Base-by-base conservation (phyloP, 2,797 vertebrate species). In the Premnoplex brunnescens region DNA sequence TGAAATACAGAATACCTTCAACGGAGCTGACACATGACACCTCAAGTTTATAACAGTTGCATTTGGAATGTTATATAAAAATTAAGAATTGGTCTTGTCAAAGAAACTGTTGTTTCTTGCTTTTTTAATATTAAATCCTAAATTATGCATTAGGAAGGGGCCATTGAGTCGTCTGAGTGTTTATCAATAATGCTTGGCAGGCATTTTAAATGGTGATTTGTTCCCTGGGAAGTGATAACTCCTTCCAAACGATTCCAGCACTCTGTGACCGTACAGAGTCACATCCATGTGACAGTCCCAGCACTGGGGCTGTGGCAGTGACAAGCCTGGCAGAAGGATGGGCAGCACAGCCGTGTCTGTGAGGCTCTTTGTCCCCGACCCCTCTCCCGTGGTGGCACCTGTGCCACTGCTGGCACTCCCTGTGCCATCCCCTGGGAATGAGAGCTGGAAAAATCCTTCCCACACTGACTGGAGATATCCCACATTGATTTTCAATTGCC, bases 161-260 rank as follows among this genome's bases (percentile, higher is more conserved):
- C 17, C n/a, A 8, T 0, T 13, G 28, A 5, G 17, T 2, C 7
- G 16, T 30, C 12, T 7, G 12, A 28, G 8, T 10, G 36, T 13
- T 52, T 41, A 32, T 37, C 44, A 5, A 1, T 9, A 12, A 16
- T 3, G 19, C 19, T 17, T 4, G 10, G 15, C 32, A 28, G 5
- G 3, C 3, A 1, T 22, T 27, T 56, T 15, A 6, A 12, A 7
- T 5, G 19, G 30, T 4, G 13, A 62, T 64, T 43, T 3, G 13
- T 17, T 8, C 34, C 34, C 23, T 37, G 56, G 5, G 34, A 27
- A 26, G 56, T 23, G 56, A 14, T 6, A 59, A 37, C 17, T 37
- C 34, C 36, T 59, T 19, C 58, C 34, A 37, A 4, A 37, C 24
- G 5, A 37, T 27, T 19, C 36, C 58, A 27, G 4, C 23, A 12